Evolutionary conservation across 2,797 vertebrate genomes (phyloP), one percentile per base, ranked within the genome.

Genomic region (Phalanger gymnotis): DNA sequence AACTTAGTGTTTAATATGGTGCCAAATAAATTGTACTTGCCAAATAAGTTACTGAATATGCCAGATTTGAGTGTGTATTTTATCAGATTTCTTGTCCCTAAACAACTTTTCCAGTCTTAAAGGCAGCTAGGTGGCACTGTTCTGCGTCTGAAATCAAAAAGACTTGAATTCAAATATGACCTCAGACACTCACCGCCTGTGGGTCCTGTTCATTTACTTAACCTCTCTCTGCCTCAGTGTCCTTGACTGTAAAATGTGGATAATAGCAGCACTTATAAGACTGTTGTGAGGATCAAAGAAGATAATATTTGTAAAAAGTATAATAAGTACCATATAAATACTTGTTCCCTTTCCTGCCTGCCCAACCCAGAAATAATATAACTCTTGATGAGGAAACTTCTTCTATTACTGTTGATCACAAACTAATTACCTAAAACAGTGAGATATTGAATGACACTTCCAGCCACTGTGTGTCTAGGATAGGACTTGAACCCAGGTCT

Each of bases 91-190:
- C 66, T 96, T 90, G 31, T 87, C 61, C 96, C 61, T 90, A 14
- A 94, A 91, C 30, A 95, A 73, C 40, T 58, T 95, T 94, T 53
- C 57, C 57, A 93, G 4, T 40, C 34, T 7, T 34, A 66, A 66
- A 66, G 58, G 31, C 61, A 73, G 16, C 13, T n/a, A 73, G 14
- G 34, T 19, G 27, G 61, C 14, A n/a, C 61, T n/a, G 5, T n/a
- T 14, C 14, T n/a, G 14, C 4, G 0, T 14, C 14, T 16, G 16
- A 14, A 73, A 73, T 6, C 34, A n/a, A n/a, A 5, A 73, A 73
- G 58, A 61, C 13, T 14, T 73, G 34, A 73, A 40, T 73, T 73
- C 34, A 73, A n/a, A 73, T 73, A 0, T 73, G 14, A 40, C 5
- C 34, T 73, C 34, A 73, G 5, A 6, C 34, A 73, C 14, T 66